A percentile compares a stretch with the other conserved stretches of the same genome.
These are phyloP conservation scores for Caenorhabditis plicata DNA, from an alignment of 2,888 invertebrate species.

Conservation along the genomic window DNA sequence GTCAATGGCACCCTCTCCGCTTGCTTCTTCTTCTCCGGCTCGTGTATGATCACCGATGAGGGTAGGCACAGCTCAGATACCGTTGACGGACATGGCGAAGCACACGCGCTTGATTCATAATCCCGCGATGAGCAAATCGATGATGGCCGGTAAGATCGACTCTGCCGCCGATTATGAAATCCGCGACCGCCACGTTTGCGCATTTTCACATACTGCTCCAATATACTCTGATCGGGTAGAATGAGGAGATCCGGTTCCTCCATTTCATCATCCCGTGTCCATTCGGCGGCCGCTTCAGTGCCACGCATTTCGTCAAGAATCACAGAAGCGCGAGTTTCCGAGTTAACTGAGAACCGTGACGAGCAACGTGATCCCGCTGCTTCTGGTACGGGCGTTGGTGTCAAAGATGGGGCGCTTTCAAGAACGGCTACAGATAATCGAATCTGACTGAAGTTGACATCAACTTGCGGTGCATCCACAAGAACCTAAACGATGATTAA, in stretches of 20 bases:
- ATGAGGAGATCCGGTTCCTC: conserved; percentile 38
- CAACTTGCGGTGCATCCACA: conserved; percentile 21
- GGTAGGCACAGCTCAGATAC: conserved; percentile 49
- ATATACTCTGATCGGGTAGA: conserved; percentile 59
- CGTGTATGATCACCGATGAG: conserved; percentile 37
- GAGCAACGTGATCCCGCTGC: background rate
- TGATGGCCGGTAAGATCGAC: conserved; percentile 17
- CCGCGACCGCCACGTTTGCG: no score
- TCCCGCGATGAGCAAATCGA: conserved; percentile 22
- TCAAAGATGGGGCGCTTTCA: background rate
- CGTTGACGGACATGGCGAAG: conserved; percentile 49
- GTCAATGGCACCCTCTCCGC: no score
- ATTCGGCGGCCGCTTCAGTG: conserved; percentile 39
- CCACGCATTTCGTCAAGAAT: conserved; percentile 48
- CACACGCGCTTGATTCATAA: conserved; percentile 29
- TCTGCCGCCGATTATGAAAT: no score
- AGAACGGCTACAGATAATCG: background rate
- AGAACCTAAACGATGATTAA: conserved; percentile 12
- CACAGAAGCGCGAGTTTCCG: conserved; percentile 34
- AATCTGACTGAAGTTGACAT: conserved; percentile 12
- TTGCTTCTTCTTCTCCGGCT: no score
- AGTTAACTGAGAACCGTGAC: conserved; percentile 15
- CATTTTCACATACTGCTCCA: conserved; percentile 62
- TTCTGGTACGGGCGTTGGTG: background rate
- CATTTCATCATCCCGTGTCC: conserved; percentile 21